Evolutionary conservation across 1,140 invertebrate genomes (phyloP), one percentile per base, ranked within the genome.

Genomic region (Bombus confusus): DNA sequence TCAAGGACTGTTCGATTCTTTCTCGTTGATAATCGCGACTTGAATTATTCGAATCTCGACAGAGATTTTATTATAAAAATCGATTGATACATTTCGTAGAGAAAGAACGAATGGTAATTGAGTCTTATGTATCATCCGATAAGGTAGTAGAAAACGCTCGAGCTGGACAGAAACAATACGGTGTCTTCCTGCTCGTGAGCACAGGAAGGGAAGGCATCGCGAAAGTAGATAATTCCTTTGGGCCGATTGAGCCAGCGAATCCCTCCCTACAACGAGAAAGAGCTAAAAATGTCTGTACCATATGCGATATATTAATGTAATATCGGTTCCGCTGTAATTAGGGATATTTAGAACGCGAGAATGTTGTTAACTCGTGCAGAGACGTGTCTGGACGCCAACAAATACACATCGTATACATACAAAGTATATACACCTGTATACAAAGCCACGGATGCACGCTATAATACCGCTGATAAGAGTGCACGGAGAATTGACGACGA

Each of bases 171-270:
- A 77, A 83, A 72, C 37, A 69, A 85, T n/a, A 72, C 78, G 84
- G 68, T 68, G 78, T 52, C 47, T 68, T 66, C 43, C 41, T 62
- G 22, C 41, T 25, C 69, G 34, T 69, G 31, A 66, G n/a, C 31
- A n/a, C 62, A 62, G 52, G 59, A 75, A 25, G 25, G 62, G 18
- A n/a, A 43, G 59, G n/a, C 72, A 73, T 81, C 72, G 34, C 71
- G 78, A 68, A 81, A 81, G 71, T 80, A 86, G 84, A 81, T 81
- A 74, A 74, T 74, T 81, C 78, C 71, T 73, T 37, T 78, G 85
- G 88, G 79, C 73, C 89, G 84, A 90, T 90, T 86, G 85, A 80
- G 31, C 86, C 87, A 92, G 83, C 84, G 87, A 89, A 79, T 91
- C 90, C 91, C 86, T 91, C 87, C 87, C 87, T 86, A 73, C 73